Conservation (phyloP, 2,888 invertebrate species). For the Drosophila recens region DNA sequence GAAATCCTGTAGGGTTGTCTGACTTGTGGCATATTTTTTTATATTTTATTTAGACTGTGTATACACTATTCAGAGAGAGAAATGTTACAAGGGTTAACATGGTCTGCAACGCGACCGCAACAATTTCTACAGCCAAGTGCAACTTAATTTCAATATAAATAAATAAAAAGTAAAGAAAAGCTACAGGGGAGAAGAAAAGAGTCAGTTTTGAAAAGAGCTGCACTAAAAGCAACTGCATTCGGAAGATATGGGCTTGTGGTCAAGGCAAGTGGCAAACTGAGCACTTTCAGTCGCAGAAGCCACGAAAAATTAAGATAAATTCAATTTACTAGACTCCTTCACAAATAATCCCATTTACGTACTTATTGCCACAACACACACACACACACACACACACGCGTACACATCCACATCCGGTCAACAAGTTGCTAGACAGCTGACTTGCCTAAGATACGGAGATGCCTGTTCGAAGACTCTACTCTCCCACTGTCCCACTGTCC, state of each 20-base stretch:
- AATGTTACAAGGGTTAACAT: conserved; percentile 69
- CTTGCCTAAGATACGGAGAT: conserved; percentile 38
- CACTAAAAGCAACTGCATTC: conserved; percentile 37
- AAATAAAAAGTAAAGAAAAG: conserved; percentile 55
- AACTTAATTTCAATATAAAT: conserved; percentile 81
- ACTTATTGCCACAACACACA: conserved; percentile 72
- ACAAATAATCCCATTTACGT: conserved; percentile 76
- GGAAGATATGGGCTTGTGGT: conserved; percentile 25
- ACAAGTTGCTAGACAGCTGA: conserved; percentile 62
- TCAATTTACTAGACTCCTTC: conserved; percentile 50
- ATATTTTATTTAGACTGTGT: neutral
- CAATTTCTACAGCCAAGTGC: conserved; percentile 74
- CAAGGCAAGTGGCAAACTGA: conserved; percentile 2
- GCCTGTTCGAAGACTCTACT: conserved; percentile 2
- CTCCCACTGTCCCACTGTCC: conserved; percentile 1
- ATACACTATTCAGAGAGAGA: conserved; percentile 13
- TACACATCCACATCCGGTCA: conserved; percentile 72
- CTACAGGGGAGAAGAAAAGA: neutral
- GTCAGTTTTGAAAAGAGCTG: conserved; percentile 30
- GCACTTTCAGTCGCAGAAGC: conserved; percentile 37
- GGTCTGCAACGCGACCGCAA: conserved; percentile 64
- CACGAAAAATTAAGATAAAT: conserved; percentile 62
- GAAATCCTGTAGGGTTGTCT: neutral
- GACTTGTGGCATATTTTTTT: neutral
- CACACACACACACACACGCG: too few species aligned